Evolutionary conservation across 1,140 invertebrate genomes (phyloP), one percentile per base, ranked within the genome.

Genomic region (Heliconius melpomene): DNA sequence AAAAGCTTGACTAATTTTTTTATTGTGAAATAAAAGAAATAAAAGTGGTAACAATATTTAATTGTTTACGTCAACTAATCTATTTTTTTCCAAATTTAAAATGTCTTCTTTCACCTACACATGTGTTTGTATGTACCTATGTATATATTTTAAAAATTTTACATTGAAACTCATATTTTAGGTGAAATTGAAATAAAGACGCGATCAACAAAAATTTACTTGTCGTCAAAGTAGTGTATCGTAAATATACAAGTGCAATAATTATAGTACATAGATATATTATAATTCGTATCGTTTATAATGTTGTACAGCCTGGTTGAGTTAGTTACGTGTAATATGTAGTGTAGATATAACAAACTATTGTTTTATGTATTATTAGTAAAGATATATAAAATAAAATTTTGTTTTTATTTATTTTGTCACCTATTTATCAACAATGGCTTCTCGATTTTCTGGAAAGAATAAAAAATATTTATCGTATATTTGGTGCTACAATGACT

Each of bases 291-390:
- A n/a, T n/a, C n/a, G n/a, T 66, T 66, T 66, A n/a, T 66, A 66
- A 66, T 66, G 11, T 16, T 66, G 60, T 66, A 66, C 23, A 66
- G 29, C 29, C 23, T 29, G 8, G 13, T 66, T 13, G 8, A 66
- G 9, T 29, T 26, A 66, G 60, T 66, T 77, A 77, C 66, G 5
- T 77, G 46, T 70, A 77, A 77, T 77, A 29, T 46, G 75, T 46
- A 77, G 54, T 70, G 20, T 70, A 66, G 57, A 40, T 76, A 66
- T 71, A 70, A 72, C 32, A 26, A 72, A 77, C 23, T 46, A 77
- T 72, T 77, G 76, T 29, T 77, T 52, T 72, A 77, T 72, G 70
- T 20, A 36, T 77, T 46, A 52, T 50, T 77, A 77, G 76, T 77
- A 77, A 77, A 77, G 50, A 50, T 77, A 70, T 77, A 36, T 54